Conservation (phyloP, 1,140 invertebrate species). For the Eumeta japonica region DNA sequence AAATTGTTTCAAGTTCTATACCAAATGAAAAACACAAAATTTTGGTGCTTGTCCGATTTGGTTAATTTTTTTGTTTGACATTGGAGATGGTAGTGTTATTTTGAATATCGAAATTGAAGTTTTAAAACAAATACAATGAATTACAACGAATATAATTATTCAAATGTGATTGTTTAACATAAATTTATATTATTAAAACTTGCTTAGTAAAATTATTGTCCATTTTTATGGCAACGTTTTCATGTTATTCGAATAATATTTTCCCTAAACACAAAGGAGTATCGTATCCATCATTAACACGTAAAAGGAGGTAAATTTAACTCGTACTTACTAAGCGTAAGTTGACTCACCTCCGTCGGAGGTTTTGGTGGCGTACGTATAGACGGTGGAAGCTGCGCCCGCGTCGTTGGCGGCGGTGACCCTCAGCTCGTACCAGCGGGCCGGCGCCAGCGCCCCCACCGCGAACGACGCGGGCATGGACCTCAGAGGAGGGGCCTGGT, state of each 20-base stretch:
- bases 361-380: conserved; percentile 79
- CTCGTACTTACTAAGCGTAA: not conserved
- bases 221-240: too few relatives aligned
- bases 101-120: too few relatives aligned
- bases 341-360: conserved; percentile 67
- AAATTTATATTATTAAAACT: not conserved
- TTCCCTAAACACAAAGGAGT: too few relatives aligned
- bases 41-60: too few relatives aligned
- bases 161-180: not conserved
- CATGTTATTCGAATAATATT: too few relatives aligned
- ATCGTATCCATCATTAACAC: not conserved
- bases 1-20: too few relatives aligned
- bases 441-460: conserved; percentile 70
- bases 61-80: too few relatives aligned
- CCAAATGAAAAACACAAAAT: too few relatives aligned
- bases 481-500: conserved; percentile 66
- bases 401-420: conserved; percentile 81
- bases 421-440: conserved; percentile 75
- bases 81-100: too few relatives aligned
- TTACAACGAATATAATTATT: too few relatives aligned
- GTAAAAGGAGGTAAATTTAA: not conserved
- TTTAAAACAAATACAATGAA: too few relatives aligned
- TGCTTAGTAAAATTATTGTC: not conserved
- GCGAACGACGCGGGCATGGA: conserved; percentile 59
- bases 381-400: conserved; percentile 67